Conservation (phyloP, 2,888 invertebrate genomes). For the Zele albiditarsus region DNA sequence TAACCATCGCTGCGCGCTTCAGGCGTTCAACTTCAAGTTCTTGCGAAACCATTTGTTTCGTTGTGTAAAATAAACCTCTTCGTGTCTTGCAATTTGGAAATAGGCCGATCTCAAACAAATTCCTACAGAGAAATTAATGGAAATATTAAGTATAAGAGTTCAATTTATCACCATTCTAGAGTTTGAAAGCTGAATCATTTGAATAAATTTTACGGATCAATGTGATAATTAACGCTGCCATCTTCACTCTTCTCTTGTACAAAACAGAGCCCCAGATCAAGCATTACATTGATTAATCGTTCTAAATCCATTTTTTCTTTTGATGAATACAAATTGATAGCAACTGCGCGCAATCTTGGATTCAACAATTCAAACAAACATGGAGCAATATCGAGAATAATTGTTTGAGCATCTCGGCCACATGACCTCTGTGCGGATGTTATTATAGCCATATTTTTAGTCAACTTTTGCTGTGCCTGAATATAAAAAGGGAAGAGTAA, state of each 20-base stretch:
- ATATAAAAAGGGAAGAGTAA: not conserved
- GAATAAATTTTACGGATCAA: slow-evolving; percentile 66
- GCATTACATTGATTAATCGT: slow-evolving; percentile 86
- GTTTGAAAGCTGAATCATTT: not conserved
- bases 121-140: slow-evolving; percentile 51
- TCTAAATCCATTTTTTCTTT: slow-evolving; percentile 82
- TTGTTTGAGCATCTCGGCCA: slow-evolving; percentile 58
- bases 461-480: slow-evolving; percentile 72
- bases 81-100: slow-evolving; percentile 63
- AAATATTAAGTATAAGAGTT: not conserved
- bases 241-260: slow-evolving; percentile 85
- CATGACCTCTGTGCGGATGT: slow-evolving; percentile 57
- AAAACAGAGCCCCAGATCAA: slow-evolving; percentile 90
- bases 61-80: slow-evolving; percentile 58
- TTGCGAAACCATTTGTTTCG: slow-evolving; percentile 66
- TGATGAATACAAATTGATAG: slow-evolving; percentile 82
- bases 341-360: slow-evolving; percentile 68
- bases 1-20: slow-evolving; percentile 55
- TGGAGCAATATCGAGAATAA: slow-evolving; percentile 63
- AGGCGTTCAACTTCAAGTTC: slow-evolving; percentile 65
- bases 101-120: slow-evolving; percentile 61
- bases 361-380: slow-evolving; percentile 67
- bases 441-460: slow-evolving; percentile 59
- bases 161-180: not conserved
- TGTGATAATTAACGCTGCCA: slow-evolving; percentile 80